Base-by-base conservation (phyloP, 2,888 invertebrate species). In the Harpalus rufipes region DNA sequence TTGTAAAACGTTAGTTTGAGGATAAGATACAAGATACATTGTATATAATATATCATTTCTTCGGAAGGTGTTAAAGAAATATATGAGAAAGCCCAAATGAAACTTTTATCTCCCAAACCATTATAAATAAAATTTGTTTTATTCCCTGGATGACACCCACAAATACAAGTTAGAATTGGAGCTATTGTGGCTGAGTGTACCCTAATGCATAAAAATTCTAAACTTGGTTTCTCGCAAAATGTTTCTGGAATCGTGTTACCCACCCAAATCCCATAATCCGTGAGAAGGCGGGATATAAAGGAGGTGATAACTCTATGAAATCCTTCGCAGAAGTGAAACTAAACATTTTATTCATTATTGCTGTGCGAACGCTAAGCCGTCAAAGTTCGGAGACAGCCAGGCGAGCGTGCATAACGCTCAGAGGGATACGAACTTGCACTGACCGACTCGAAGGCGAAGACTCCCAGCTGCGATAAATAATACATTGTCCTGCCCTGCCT, bases 301-400 rank as follows among this genome's bases (percentile, higher is more conserved):
- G 85, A 81, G 86, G 86, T 84, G 86, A 86, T 86, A 86, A 86
- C 86, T 86, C 84, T 85, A 85, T 85, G 85, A 86, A 86, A 86
- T 86, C 86, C 86, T 85, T 84, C 85, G 86, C 82, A 85, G 85
- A 85, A 81, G 86, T 82, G 85, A 81, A 78, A 79, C 86, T 80
- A 84, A 84, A 84, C 86, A 87, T 87, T 87, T 87, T 87, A 87
- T 87, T 86, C 86, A 86, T 87, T 86, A 86, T 85, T 85, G 79
- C 72, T 44, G 59, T 51, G 72, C 44, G 41, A 44, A 32, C 58
- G 85, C 65, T 85, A 85, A 85, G 85, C 85, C 72, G 61, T 80
- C 84, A 63, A 84, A 85, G 56, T 85, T 85, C 44, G 65, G 56
- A 65, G 39, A 76, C 59, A 79, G 84, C 21, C 16, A 76, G 63